Evolutionary conservation across 2,113 vertebrate genomes (phyloP).

Genomic region (Phalacrocorax pelagicus): DNA sequence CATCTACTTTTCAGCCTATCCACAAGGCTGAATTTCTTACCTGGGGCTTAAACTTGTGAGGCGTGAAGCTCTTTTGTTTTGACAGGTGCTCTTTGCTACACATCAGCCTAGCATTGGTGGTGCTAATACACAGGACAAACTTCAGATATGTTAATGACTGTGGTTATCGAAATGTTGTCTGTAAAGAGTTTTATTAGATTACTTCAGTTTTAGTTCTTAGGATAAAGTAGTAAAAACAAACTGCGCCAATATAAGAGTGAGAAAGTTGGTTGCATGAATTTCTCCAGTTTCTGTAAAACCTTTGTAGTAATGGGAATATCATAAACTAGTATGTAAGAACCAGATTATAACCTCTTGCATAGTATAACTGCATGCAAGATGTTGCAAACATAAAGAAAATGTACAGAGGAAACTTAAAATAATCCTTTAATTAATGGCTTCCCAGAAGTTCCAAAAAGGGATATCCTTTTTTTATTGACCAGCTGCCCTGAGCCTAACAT

Average conservation of each 20-base stretch:
- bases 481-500: neutral
- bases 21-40: slow-evolving; percentile 77
- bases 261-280: neutral
- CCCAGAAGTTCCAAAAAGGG: neutral
- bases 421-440: neutral
- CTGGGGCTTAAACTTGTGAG: slow-evolving; percentile 79
- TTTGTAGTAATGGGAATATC: neutral
- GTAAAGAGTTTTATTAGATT: slow-evolving; percentile 70
- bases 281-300: neutral
- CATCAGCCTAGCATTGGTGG: slow-evolving; percentile 42
- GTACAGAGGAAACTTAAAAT: neutral
- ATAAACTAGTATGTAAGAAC: neutral
- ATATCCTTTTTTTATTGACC: neutral
- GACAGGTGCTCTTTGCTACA: slow-evolving; percentile 83
- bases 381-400: neutral
- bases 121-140: slow-evolving; percentile 61
- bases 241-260: slow-evolving; percentile 4
- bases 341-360: neutral
- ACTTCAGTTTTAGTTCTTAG: slow-evolving; percentile 49
- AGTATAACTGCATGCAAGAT: neutral
- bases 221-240: slow-evolving; percentile 62
- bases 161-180: slow-evolving; percentile 65
- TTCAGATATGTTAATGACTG: slow-evolving; percentile 68
- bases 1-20: slow-evolving; percentile 67
- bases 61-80: slow-evolving; percentile 85